Percentiles rank a stretch among this genome's conserved stretches.
Evolutionary conservation across 2,113 vertebrate species (phyloP).

Genomic region (Rhabdornis inornatus): DNA sequence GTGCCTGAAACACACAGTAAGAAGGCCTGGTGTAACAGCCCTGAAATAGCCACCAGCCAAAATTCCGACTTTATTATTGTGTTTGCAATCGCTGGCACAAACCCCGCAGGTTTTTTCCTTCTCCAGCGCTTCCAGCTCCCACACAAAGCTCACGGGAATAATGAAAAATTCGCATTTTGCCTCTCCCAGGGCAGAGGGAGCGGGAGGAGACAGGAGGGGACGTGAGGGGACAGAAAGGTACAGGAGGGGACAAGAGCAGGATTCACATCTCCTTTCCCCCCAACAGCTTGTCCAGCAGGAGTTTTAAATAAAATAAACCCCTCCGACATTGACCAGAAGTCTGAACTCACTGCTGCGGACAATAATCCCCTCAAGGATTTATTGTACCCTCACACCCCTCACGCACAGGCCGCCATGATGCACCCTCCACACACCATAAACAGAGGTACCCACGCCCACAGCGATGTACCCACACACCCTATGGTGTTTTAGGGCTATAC

Average conservation of each 20-base stretch:
- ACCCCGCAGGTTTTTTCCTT: background rate
- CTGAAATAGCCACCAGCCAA: rapidly evolving
- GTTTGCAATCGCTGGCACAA: background rate
- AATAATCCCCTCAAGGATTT: background rate
- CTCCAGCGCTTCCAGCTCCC: background rate
- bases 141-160: rapidly evolving
- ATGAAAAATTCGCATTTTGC: background rate
- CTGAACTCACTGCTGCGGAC: background rate
- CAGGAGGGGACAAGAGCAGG: rapidly evolving
- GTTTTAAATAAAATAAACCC: background rate
- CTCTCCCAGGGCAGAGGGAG: background rate
- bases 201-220: rapidly evolving
- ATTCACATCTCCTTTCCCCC: rapidly evolving
- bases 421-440: too few species aligned
- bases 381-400: background rate
- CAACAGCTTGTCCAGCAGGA: background rate
- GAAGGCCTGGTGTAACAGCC: background rate
- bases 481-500: too few species aligned
- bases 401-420: background rate
- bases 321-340: rapidly evolving
- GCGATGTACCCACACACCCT: too few species aligned
- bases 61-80: rapidly evolving
- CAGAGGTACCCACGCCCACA: too few species aligned
- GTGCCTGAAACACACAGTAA: rapidly evolving
- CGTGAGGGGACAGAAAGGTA: rapidly evolving